Conservation (phyloP, 2,113 vertebrate genomes). For the Anarhynchus alexandrinus region DNA sequence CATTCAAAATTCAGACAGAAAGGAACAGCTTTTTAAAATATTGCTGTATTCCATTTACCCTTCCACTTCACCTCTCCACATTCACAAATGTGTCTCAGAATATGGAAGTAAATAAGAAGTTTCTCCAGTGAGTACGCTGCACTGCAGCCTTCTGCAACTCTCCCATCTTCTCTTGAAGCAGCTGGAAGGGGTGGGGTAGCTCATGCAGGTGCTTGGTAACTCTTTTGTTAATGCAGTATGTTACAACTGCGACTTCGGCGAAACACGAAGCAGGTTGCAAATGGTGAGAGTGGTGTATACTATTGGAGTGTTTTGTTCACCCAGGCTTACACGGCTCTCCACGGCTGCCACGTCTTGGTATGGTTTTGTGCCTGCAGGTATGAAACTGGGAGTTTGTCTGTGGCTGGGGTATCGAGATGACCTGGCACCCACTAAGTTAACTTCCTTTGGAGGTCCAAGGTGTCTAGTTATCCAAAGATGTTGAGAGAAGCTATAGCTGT, state of each 20-base stretch:
- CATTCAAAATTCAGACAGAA: neutral
- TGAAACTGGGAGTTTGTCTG: neutral
- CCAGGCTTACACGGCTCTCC: neutral
- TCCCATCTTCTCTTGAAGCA: neutral
- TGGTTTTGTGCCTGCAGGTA: neutral
- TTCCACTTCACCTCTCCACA: neutral
- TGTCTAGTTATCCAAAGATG: neutral
- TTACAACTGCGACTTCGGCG: neutral
- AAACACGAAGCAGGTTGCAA: neutral
- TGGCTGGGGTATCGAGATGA: neutral
- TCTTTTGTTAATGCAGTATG: accelerated
- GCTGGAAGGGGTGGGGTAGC: neutral
- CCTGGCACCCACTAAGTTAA: too few relatives aligned
- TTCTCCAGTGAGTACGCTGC: neutral
- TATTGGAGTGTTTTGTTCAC: neutral
- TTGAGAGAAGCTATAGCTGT: neutral
- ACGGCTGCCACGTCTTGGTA: neutral
- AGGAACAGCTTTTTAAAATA: neutral
- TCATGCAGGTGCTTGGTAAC: neutral
- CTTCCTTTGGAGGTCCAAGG: neutral
- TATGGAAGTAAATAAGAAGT: neutral
- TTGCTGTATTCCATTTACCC: neutral
- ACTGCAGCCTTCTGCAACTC: neutral
- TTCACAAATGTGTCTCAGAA: neutral
- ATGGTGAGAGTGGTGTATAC: neutral